Base-by-base conservation (phyloP, 2,888 invertebrate species). In the Thumatha senex region DNA sequence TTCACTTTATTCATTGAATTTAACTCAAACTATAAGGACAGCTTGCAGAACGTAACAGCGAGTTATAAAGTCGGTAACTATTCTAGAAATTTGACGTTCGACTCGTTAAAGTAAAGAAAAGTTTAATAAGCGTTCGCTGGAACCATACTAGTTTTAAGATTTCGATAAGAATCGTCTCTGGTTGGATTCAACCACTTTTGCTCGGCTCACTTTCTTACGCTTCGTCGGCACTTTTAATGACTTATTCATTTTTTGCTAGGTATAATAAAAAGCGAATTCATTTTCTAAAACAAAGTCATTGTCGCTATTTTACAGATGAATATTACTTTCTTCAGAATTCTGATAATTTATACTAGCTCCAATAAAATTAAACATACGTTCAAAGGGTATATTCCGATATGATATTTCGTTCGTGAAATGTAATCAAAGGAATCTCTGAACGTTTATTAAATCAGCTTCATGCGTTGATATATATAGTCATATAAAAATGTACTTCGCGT, bases 201-300 rank as follows among this genome's bases (percentile, higher is more conserved):
- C 72, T 76, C 69, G 70, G 65, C 76, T 74, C 75, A 71, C 73
- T 80, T 81, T 83, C 80, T 84, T 80, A 81, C 86, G 86, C 85
- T 87, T 72, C 80, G 79, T 77, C 76, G 80, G 78, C 81, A 86
- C 80, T 88, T 89, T 88, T 89, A 89, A 89, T 89, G 87, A 89
- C 87, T 89, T 87, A 84, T 84, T 84, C 81, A 76, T 74, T 78
- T 83, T 84, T 77, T 76, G 69, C 63, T 72, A 67, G 29, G 2
- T 44, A 10, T 14, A 15, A 73, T 73, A 77, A 74, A 80, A 77
- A 78, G 70, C 69, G 64, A 66, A 67, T 72, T 76, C 74, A 64
- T 76, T 74, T 57, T 48, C 50, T 63, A 57, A 66, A 69, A 62
- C 67, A 71, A 66, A 66, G 55, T 70, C 61, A 54, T 63, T 41